Base-by-base conservation (phyloP, 2,888 invertebrate genomes). In the Notodonta ziczac region DNA sequence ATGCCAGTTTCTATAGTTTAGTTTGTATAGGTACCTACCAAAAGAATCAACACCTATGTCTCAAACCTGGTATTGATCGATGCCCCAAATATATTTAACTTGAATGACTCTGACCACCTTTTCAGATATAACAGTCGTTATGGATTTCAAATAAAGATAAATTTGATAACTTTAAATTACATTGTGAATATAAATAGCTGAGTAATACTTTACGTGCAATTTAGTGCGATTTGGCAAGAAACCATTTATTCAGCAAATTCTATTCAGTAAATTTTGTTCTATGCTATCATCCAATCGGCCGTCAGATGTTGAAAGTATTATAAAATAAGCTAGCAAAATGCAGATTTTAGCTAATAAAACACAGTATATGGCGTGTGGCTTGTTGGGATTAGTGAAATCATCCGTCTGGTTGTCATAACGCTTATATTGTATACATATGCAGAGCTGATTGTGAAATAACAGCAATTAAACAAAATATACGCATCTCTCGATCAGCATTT, bases 301-400 rank as follows among this genome's bases (percentile, higher is more conserved):
- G 50, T 13, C 50, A 46, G 61, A 57, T 53, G 52, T 52, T 46
- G 13, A 44, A 58, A 57, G 50, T 60, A 42, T 56, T 54, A 50
- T 50, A 35, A 57, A 39, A 42, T 50, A 50, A 50, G 16, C 14
- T 5, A 10, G 16, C 16, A 50, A 50, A 50, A 50, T 50, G 50
- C 16, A 16, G 50, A 50, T 50, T 50, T 16, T 48, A 14, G 50
- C 50, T 4, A 14, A 50, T 50, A 50, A 48, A 50, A 50, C 16
- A 50, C 16, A 50, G 42, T 46, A 16, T 7, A 50, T 50, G 50
- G 50, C 16, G 16, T 50, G 16, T 16, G 50, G 9, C 4, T 50
- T 50, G 5, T 5, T 46, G 5, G 5, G 8, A 50, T 16, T 50
- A 16, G 16, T 50, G 50, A 50, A 50, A 50, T 50, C 50, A 46